Conservation (phyloP, 2,113 vertebrate species). For the Galemys pyrenaicus region DNA sequence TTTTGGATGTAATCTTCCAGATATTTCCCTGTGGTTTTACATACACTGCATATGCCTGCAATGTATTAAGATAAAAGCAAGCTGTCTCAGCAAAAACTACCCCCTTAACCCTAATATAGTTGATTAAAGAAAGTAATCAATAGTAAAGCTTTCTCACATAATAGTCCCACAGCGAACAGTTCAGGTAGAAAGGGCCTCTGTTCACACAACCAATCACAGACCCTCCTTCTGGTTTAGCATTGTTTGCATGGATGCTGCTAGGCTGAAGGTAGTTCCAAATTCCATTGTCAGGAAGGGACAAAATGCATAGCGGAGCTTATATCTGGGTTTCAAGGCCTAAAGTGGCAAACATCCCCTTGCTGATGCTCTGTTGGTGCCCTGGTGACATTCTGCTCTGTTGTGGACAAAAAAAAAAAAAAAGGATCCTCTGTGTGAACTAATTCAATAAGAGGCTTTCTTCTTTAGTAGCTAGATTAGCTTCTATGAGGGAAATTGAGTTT, state of each 20-base stretch:
- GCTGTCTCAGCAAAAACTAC: neutral
- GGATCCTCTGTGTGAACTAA: neutral
- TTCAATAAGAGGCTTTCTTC: neutral
- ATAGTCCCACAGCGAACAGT: neutral
- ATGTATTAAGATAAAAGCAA: neutral
- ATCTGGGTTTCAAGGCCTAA: too few species aligned
- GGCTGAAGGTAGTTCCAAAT: neutral
- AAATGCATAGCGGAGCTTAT: neutral
- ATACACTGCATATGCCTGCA: neutral
- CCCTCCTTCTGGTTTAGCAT: neutral
- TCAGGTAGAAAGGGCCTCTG: neutral
- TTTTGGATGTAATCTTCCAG: neutral
- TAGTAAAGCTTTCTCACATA: neutral
- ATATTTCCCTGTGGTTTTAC: neutral
- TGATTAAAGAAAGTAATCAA: neutral
- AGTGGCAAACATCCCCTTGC: neutral
- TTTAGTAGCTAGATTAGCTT: neutral
- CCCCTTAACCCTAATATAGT: neutral
- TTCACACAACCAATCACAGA: neutral
- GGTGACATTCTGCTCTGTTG: neutral
- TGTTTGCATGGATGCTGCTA: neutral
- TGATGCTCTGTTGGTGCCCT: too few species aligned
- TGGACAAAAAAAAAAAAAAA: neutral
- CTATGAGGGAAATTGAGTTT: neutral
- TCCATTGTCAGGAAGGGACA: neutral